These are phyloP conservation scores for Xylophagus ater DNA, from an alignment of 2,888 invertebrate genomes.

Conservation along the genomic window DNA sequence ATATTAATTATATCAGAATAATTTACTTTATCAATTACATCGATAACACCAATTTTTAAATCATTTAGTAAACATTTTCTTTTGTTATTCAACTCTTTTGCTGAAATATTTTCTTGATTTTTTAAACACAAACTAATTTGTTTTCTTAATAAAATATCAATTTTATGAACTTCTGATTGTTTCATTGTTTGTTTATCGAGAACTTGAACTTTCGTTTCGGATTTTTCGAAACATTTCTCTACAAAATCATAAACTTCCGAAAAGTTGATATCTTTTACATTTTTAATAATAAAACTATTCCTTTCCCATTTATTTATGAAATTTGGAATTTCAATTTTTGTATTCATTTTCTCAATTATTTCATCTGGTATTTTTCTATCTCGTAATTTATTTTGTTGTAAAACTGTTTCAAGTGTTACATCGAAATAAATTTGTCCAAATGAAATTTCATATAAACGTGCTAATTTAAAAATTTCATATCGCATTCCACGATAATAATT, in stretches of 20 bases:
- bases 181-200: constrained; percentile 16
- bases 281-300: constrained; percentile 8
- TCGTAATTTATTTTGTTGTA: constrained; percentile 24
- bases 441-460: constrained; percentile 18
- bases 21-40: no score
- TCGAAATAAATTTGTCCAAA: constrained; percentile 29
- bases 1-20: no score
- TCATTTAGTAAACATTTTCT: no score
- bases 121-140: no score
- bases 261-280: not conserved
- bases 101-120: no score
- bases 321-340: constrained; percentile 25
- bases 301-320: constrained; percentile 15
- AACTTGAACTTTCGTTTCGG: constrained; percentile 4
- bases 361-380: constrained; percentile 16
- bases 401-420: constrained; percentile 16
- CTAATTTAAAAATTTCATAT: constrained; percentile 29
- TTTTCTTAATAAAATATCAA: constrained; percentile 28
- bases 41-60: no score
- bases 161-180: constrained; percentile 11
- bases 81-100: no score
- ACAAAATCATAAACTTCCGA: constrained; percentile 9
- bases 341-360: constrained; percentile 26
- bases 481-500: constrained; percentile 36
- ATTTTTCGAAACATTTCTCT: constrained; percentile 6